Base-by-base conservation (phyloP, 2,888 invertebrate species). In the Timandra comae region DNA sequence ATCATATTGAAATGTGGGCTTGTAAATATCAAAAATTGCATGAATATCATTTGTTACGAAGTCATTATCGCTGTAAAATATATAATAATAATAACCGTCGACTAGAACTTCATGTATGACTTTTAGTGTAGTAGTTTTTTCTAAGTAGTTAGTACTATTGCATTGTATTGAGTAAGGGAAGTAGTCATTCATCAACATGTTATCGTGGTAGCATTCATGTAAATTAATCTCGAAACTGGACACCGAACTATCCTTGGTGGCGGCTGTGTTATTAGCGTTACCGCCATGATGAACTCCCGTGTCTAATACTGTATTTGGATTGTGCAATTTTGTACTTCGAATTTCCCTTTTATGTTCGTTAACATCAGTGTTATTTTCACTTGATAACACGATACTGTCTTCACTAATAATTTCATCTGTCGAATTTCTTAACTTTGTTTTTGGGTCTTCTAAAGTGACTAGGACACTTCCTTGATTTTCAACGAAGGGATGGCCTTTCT, bases 31-130 rank as follows among this genome's bases (percentile, higher is more conserved):
- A 65, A 95, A 94, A 42, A 93, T 88, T 3, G 92, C 93, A 73
- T 94, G 92, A 52, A 95, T 92, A 60, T 93, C 91, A 72, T 95
- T 95, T 28, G 86, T 88, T 6, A 92, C 90, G 50, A 91, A 81
- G 66, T 94, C 94, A 75, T 95, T 94, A 65, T 95, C 94, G 54
- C 93, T 94, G 62, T 94, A 95, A 74, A 95, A 95, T 50, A 95
- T 94, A 56, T 95, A 95, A 74, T 95, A 95, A 67, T 95, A 95
- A 74, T 95, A 95, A 4, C 94, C 95, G 63, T 94, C 92, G 30
- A 89, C 85, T 21, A 88, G 80, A 12, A 95, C 91, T 46, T 93
- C 89, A 54, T 95, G 93, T 35, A 87, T 88, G 1, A 93, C 90
- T 65, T 80, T 84, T 5, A 80, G 63, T 45, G 91, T 91, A 12